Evolutionary conservation across 2,113 vertebrate genomes (phyloP).

Genomic region (Pangasianodon gigas): DNA sequence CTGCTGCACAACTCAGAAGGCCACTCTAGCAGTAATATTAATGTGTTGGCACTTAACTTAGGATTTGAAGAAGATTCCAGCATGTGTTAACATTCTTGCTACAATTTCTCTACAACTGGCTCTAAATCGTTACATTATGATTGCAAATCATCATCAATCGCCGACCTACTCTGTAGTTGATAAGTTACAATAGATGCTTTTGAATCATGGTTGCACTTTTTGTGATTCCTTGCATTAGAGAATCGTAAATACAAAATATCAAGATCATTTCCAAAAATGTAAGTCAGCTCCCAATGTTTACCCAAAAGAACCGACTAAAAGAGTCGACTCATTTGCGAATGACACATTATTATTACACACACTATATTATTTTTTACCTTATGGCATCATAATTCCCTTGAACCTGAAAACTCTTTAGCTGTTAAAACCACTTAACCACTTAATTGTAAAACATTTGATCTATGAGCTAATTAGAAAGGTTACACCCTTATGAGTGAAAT

Average conservation of each 20-base stretch:
- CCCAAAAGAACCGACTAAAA: neutral
- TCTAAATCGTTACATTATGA: neutral
- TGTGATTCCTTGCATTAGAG: neutral
- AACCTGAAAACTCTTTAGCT: neutral
- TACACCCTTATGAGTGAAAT: neutral
- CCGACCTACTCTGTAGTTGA: too few species aligned
- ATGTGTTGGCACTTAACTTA: neutral
- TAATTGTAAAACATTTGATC: neutral
- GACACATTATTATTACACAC: neutral
- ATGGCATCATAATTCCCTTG: neutral
- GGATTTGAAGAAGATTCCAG: neutral
- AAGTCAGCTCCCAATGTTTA: neutral
- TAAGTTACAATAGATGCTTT: neutral
- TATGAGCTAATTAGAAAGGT: neutral
- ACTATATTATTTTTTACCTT: neutral
- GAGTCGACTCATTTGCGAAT: neutral
- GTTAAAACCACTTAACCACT: neutral
- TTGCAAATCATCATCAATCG: neutral
- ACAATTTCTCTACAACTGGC: neutral
- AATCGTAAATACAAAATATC: neutral
- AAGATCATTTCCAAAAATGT: neutral
- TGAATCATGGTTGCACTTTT: neutral
- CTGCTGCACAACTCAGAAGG: neutral
- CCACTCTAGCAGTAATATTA: neutral
- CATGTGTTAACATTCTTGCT: neutral